These are phyloP conservation scores for Sardina pilchardus DNA, from an alignment of 2,113 vertebrate genomes.

Conservation along the genomic window DNA sequence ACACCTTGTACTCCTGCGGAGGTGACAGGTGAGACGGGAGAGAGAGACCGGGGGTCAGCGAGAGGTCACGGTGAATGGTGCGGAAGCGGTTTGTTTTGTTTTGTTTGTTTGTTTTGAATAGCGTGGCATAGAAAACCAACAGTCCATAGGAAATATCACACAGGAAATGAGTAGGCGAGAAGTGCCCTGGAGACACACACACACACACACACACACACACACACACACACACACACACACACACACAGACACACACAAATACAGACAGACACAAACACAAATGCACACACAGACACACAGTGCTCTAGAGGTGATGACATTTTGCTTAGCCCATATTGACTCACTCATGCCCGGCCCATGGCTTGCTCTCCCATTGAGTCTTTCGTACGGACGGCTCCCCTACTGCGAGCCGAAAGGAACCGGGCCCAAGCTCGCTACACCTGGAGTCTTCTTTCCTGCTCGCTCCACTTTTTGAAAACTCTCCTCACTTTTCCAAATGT, in stretches of 20 bases:
- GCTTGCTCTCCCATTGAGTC: too few relatives aligned
- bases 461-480: too few relatives aligned
- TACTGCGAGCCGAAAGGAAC: too few relatives aligned
- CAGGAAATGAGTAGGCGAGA: neutral
- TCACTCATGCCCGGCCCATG: too few relatives aligned
- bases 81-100: neutral
- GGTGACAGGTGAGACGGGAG: neutral
- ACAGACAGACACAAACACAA: neutral
- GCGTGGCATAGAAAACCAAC: neutral
- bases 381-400: too few relatives aligned
- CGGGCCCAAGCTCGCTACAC: too few relatives aligned
- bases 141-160: neutral
- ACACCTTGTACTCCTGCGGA: constrained; percentile 93
- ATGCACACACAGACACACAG: neutral
- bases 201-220: neutral
- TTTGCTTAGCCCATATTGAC: too few relatives aligned
- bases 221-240: neutral
- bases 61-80: neutral
- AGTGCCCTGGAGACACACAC: neutral
- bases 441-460: too few relatives aligned
- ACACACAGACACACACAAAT: too few relatives aligned
- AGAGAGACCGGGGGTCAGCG: neutral
- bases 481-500: too few relatives aligned
- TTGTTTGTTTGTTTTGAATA: neutral
- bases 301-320: too few relatives aligned